Evolutionary conservation across 1,140 invertebrate species (phyloP), one percentile per base, ranked within the genome.

Genomic region (Charaxes varanes): DNA sequence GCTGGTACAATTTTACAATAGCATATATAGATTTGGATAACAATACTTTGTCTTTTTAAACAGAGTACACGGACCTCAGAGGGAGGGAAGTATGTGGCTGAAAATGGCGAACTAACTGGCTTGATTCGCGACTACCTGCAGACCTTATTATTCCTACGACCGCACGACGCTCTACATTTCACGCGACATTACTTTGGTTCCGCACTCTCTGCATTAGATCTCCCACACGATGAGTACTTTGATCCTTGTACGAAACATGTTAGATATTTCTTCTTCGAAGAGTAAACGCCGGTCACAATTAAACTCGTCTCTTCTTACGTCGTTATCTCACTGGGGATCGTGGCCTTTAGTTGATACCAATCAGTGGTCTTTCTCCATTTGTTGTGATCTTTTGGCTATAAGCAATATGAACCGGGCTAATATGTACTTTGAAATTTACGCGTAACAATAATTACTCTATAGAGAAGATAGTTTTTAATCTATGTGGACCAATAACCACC

Each of bases 61-160:
- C 49, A 86, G 86, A 66, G 65, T 18, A 58, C 68, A 22, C 55
- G 76, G 40, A 53, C 83, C 51, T 62, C 80, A 18, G 63, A 87
- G 73, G 80, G 85, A 15, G 81, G 73, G 22, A 77, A 76, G 2
- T 90, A 90, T 55, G 53, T 88, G 16, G 54, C 66, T 6, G 85
- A 88, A 45, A 87, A 87, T 43, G 85, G 85, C 1, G 86, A 88
- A 47, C 61, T 90, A 11, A 83, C 86, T 23, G 69, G 82, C 6
- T 55, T 87, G 3, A 77, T 90, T 6, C 76, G 81, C 0, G 88
- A 90, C 67, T 90, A 89, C 40, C 69, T 88, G 5, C 85, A 88
- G 52, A 81, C 84, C 1, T 62, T 90, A 7, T 62, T 90, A 18
- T 53, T 87, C 51, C 67, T 88, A n/a, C 87, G 87, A 45, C 89